Conservation (phyloP, 1,140 invertebrate genomes). For the Xylocopa sonorina region DNA sequence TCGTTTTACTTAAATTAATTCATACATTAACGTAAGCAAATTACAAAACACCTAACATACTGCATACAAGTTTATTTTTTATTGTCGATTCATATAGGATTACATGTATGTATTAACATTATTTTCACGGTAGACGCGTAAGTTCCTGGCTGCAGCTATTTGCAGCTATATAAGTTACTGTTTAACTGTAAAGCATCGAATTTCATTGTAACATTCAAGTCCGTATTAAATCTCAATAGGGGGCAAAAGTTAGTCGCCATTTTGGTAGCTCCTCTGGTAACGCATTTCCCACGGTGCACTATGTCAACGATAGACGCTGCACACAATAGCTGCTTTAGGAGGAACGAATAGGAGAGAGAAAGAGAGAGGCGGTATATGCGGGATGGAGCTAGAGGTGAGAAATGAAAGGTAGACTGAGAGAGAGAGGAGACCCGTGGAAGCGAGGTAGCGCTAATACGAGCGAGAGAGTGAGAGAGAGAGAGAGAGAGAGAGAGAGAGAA, state of each 20-base stretch:
- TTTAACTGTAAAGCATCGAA: not conserved
- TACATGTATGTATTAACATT: no score
- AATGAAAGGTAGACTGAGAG: not conserved
- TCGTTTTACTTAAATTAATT: not conserved
- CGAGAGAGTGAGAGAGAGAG: not conserved
- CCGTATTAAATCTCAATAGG: conserved; percentile 12
- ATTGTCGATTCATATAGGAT: no score
- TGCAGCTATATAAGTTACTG: not conserved
- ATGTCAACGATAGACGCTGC: conserved; percentile 3
- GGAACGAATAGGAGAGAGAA: not conserved
- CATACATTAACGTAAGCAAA: not conserved
- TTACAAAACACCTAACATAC: not conserved
- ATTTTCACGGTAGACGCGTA: no score
- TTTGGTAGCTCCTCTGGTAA: conserved; percentile 29
- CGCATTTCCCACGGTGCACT: conserved; percentile 10
- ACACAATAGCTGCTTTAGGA: conserved; percentile 7
- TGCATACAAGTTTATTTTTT: no score
- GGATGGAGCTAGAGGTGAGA: no score
- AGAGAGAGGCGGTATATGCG: not conserved
- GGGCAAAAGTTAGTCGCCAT: conserved; percentile 24
- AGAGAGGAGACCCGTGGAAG: not conserved
- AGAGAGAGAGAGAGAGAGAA: not conserved
- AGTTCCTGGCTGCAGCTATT: no score
- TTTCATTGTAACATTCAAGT: not conserved
- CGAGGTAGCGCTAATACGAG: not conserved